Conservation (phyloP, 1,140 invertebrate species). For the Pectinophora gossypiella region DNA sequence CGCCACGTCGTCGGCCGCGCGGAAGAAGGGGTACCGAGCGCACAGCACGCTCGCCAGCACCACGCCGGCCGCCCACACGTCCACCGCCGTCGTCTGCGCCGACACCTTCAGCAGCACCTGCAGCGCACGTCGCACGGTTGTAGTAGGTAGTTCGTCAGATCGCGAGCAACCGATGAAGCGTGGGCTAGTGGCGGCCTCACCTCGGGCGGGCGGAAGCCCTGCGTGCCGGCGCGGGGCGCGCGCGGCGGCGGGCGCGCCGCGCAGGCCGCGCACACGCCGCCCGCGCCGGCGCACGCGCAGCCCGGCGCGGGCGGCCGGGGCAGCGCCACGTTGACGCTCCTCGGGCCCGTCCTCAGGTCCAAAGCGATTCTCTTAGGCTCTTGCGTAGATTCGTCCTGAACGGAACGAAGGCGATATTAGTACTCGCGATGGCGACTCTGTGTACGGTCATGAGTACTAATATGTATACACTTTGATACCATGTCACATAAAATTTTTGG, state of each 20-base stretch:
- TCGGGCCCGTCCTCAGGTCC: slow-evolving; percentile 63
- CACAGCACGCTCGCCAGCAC: slow-evolving; percentile 89
- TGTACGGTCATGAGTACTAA: no score
- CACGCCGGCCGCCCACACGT: slow-evolving; percentile 93
- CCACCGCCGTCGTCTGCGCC: slow-evolving; percentile 80
- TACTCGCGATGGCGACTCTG: no score
- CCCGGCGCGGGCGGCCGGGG: slow-evolving; percentile 13
- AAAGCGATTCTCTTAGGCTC: slow-evolving; percentile 42
- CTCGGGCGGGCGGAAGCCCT: slow-evolving; percentile 92
- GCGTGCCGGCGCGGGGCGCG: slow-evolving; percentile 91
- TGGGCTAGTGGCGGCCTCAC: slow-evolving; percentile 59
- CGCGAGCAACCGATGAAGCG: no score
- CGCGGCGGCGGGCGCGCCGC: slow-evolving; percentile 76
- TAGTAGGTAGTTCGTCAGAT: no score
- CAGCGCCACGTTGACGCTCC: slow-evolving; percentile 57
- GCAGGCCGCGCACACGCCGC: slow-evolving; percentile 80
- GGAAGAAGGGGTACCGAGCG: slow-evolving; percentile 89
- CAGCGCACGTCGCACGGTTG: no score
- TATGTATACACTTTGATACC: no score
- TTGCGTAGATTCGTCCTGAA: slow-evolving; percentile 18
- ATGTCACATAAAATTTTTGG: no score
- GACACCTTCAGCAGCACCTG: slow-evolving; percentile 39
- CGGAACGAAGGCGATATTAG: background rate
- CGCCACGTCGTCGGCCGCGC: slow-evolving; percentile 84
- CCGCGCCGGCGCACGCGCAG: slow-evolving; percentile 81